Evolutionary conservation across 2,888 invertebrate genomes (phyloP).

Genomic region (Netelia fuscicornis): DNA sequence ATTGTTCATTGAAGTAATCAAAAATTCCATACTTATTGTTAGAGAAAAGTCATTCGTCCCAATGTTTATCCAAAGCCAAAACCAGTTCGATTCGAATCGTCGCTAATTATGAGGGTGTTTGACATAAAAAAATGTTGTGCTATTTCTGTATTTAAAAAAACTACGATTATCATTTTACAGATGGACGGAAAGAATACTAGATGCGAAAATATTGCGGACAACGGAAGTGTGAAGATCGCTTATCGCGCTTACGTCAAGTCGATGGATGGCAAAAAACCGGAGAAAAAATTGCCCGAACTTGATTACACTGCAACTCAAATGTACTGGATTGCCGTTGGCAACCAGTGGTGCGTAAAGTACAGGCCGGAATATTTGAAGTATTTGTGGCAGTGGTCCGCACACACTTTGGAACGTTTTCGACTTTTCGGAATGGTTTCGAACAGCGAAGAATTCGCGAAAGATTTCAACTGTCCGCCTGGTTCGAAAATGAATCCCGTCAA

Average conservation of each 20-base stretch:
- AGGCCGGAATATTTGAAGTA: slow-evolving; percentile 90
- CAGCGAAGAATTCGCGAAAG: slow-evolving; percentile 87
- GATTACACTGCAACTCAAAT: slow-evolving; percentile 89
- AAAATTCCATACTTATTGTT: too few relatives aligned
- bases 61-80: too few relatives aligned
- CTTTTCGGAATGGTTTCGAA: slow-evolving; percentile 89
- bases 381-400: slow-evolving; percentile 93
- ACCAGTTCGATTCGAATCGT: too few relatives aligned
- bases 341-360: slow-evolving; percentile 88
- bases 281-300: slow-evolving; percentile 90
- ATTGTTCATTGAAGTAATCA: too few relatives aligned
- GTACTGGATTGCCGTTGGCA: slow-evolving; percentile 88
- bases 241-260: slow-evolving; percentile 93
- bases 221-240: slow-evolving; percentile 96
- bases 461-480: slow-evolving; percentile 88
- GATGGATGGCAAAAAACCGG: slow-evolving; percentile 89
- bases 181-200: slow-evolving; percentile 96
- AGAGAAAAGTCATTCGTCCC: too few relatives aligned
- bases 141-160: neutral
- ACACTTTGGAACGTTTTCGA: slow-evolving; percentile 89
- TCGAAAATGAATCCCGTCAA: slow-evolving; percentile 88
- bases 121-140: neutral
- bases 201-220: slow-evolving; percentile 98
- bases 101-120: neutral
- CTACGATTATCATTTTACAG: slow-evolving; percentile 84